Evolutionary conservation across 2,113 vertebrate genomes (phyloP), one percentile per base, ranked within the genome.

Genomic region (Dicentrarchus labrax): DNA sequence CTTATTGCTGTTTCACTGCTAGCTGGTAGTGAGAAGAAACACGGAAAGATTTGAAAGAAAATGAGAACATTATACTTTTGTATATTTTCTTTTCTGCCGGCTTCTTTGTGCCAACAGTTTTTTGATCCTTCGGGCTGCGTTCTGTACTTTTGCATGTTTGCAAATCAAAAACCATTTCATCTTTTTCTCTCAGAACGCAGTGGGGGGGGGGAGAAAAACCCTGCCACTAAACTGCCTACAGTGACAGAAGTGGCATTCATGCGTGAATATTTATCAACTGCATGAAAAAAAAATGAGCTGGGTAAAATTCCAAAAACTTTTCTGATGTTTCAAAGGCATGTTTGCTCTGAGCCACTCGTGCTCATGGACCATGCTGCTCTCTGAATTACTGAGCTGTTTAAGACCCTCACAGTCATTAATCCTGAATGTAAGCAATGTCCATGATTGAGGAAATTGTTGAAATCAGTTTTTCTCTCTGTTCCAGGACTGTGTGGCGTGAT

Each of bases 401-500:
- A 57, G 19, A 68, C 24, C 48, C 17, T 39, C 22, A 16, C 13
- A 12, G 39, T 62, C 53, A 69, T 10, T 17, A 24, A 8, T 8
- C 0, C 0, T 6, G 22, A n/a, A 48, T 39, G 3, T 22, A 39
- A 22, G 36, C 10, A 13, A 24, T 13, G 41, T 16, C 53, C 39
- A 12, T 2, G 39, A 17, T 19, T 6, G 17, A 38, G 19, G 6
- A 47, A 22, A 43, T 19, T 39, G 61, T 39, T 62, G 60, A 64
- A 43, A 64, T 16, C 9, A 45, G 19, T 68, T 30, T 66, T 3
- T 56, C 22, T 60, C 43, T 84, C 30, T 74, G 4, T 71, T 83
- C 41, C 86, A 90, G 88, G 82, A 15, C 65, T 6, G 38, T 0
- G 11, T 12, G n/a, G 72, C 13, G 17, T 62, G 60, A 68, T 1